phyloP scores from a whole-genome alignment of 1,140 invertebrate genomes.

The Aphaenogaster floridana region DNA sequence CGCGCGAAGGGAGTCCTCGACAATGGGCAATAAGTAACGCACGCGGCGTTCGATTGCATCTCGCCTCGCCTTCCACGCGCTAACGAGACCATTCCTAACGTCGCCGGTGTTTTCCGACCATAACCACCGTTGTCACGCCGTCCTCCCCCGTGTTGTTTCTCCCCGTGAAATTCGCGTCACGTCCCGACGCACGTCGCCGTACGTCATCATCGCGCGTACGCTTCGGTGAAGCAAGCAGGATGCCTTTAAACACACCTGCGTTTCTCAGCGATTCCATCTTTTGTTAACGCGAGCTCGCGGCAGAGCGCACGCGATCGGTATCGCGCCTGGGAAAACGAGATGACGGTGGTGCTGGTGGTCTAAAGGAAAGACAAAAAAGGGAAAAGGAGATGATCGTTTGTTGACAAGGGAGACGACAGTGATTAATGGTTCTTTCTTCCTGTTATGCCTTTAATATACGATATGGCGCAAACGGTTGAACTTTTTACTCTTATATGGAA shows the following conservation, averaged over 20 bases:
- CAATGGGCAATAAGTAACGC: slow-evolving; percentile 77
- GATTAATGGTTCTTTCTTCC: slow-evolving; percentile 51
- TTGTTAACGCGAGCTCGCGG: slow-evolving; percentile 64
- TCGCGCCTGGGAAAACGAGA: slow-evolving; percentile 69
- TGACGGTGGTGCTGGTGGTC: slow-evolving; percentile 13
- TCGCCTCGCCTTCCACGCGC: slow-evolving; percentile 55
- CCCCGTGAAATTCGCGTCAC: slow-evolving; percentile 55
- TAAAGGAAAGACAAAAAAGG: not conserved
- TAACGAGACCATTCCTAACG: slow-evolving; percentile 74
- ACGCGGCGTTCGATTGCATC: slow-evolving; percentile 69
- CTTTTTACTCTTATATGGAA: not conserved
- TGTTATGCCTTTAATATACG: slow-evolving; percentile 8
- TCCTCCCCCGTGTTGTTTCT: not conserved
- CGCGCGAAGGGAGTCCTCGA: slow-evolving; percentile 57
- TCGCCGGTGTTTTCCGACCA: slow-evolving; percentile 62
- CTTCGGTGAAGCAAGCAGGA: slow-evolving; percentile 53
- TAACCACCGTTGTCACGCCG: not conserved
- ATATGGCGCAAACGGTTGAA: slow-evolving; percentile 4
- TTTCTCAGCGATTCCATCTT: slow-evolving; percentile 44
- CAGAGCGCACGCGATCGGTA: slow-evolving; percentile 66
- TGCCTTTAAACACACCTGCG: slow-evolving; percentile 34
- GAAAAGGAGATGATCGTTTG: slow-evolving; percentile 27
- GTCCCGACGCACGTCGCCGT: slow-evolving; percentile 15
- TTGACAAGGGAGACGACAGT: slow-evolving; percentile 28
- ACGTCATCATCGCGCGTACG: slow-evolving; percentile 54